Percentiles rank a stretch among this genome's conserved stretches.
Evolutionary conservation across 1,140 invertebrate species (phyloP).

Genomic region (Melanaphis sacchari): DNA sequence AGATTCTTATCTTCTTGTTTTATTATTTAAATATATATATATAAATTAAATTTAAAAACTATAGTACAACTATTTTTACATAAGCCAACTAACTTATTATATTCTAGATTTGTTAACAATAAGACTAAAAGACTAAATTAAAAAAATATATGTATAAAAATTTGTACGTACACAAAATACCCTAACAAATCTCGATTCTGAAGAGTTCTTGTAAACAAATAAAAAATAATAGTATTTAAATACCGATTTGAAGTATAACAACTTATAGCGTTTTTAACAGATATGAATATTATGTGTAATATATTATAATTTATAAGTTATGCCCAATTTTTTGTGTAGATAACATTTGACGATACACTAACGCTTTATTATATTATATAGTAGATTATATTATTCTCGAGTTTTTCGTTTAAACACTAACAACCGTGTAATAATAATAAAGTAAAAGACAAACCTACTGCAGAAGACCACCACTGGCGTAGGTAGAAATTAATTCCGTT

Average conservation of each 20-base stretch:
- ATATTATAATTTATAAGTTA: not conserved
- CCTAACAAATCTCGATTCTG: not conserved
- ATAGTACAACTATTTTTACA: not conserved
- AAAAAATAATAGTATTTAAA: not conserved
- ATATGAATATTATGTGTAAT: not conserved
- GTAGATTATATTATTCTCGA: not conserved
- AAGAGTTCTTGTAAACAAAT: not conserved
- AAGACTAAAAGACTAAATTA: too few species aligned
- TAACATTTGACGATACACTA: not conserved
- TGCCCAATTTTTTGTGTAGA: not conserved
- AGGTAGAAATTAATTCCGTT: constrained; percentile 57
- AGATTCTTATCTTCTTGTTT: not conserved
- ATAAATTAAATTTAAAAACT: not conserved
- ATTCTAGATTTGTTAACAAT: too few species aligned
- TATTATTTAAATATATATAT: not conserved
- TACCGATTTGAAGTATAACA: not conserved
- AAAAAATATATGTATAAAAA: too few species aligned
- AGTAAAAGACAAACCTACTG: constrained; percentile 38
- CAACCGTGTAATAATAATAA: constrained; percentile 44
- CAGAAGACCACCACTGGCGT: constrained; percentile 52
- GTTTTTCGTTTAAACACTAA: constrained; percentile 1
- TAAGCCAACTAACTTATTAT: not conserved
- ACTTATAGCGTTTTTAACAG: not conserved
- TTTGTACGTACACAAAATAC: too few species aligned
- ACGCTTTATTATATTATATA: not conserved